Evolutionary conservation across 2,888 invertebrate species (phyloP).

Genomic region (Oscheius onirici): DNA sequence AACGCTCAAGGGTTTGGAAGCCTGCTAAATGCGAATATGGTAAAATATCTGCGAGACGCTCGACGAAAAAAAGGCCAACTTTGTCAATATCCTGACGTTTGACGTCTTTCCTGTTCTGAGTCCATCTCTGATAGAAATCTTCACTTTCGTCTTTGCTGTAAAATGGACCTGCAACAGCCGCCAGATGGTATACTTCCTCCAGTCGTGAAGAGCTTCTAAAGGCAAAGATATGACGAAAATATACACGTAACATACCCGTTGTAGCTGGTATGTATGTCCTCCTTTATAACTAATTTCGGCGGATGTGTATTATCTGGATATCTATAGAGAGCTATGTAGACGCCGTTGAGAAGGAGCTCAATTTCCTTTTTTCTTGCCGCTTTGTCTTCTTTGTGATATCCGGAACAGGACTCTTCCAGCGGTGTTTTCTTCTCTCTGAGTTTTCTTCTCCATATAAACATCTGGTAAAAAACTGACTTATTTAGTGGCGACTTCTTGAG

Average conservation of each 20-base stretch:
- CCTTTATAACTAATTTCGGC: constrained; percentile 2
- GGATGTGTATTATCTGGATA: not conserved
- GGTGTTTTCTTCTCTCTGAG: constrained; percentile 38
- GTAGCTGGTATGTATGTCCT: not conserved
- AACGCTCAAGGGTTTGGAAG: too few relatives aligned
- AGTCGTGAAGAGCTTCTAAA: not conserved
- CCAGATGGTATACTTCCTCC: constrained; percentile 3
- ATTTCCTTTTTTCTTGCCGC: constrained; percentile 15
- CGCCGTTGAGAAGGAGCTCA: constrained; percentile 13
- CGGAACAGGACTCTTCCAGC: constrained; percentile 36
- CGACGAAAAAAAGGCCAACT: not conserved
- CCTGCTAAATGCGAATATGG: too few relatives aligned
- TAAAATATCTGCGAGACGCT: too few relatives aligned
- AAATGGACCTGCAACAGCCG: constrained; percentile 44
- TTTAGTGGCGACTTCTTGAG: constrained; percentile 32
- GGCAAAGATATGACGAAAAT: not conserved
- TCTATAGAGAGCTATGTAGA: constrained; percentile 27
- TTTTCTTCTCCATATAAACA: not conserved
- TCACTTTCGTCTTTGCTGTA: constrained; percentile 17
- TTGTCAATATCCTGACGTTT: constrained; percentile 28
- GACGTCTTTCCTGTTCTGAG: constrained; percentile 6
- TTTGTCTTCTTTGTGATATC: constrained; percentile 39
- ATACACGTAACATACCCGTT: not conserved
- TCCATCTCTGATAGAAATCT: constrained; percentile 34
- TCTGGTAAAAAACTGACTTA: too few relatives aligned